Evolutionary conservation across 92 coral and sea anemone species (phyloP), one percentile per base, ranked within the genome.

Genomic region (Zoanthus solanderi): DNA sequence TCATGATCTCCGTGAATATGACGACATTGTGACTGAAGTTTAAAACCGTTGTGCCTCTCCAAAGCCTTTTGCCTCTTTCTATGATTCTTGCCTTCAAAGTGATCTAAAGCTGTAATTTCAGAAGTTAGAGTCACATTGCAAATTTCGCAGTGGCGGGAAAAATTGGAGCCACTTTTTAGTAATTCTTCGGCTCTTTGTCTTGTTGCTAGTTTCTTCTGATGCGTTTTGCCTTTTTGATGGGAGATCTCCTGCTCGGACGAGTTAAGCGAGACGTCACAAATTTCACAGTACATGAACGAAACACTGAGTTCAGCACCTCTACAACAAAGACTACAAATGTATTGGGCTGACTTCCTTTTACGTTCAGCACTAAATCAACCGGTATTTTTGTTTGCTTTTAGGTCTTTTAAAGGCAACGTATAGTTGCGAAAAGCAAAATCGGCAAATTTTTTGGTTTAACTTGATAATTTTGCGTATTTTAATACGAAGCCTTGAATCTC

Each of bases 81-180:
- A 48, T 90, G 92, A 75, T 63, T 90, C 79, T 90, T 90, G 71
- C 92, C 92, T 79, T 90, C 84, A 60, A 90, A 90, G 60, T 90
- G 92, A 56, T 90, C 92, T 58, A 90, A 72, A 32, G 92, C 92
- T 31, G 92, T 90, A 66, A 72, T 90, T 56, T 90, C 84, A 2
- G 92, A 90, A 5, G 92, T 90, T 30, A 90, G 87, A 46, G 92
- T 88, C 14, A 90, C 92, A 73, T 90, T 86, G 76, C 92, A 90
- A 14, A 90, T 84, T 14, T 61, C 83, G 30, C 92, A 90, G 78
- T 90, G 90, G 79, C 88, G 89, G 56, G 92, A 88, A 79, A 88
- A 54, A 30, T 54, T 85, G 30, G 87, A 84, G 45, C 87, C 87
- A 83, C 75, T 88, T 67, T 83, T 89, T 2, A 88, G 80, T 7